Evolutionary conservation across 2,888 invertebrate species (phyloP).

Genomic region (Patella depressa): DNA sequence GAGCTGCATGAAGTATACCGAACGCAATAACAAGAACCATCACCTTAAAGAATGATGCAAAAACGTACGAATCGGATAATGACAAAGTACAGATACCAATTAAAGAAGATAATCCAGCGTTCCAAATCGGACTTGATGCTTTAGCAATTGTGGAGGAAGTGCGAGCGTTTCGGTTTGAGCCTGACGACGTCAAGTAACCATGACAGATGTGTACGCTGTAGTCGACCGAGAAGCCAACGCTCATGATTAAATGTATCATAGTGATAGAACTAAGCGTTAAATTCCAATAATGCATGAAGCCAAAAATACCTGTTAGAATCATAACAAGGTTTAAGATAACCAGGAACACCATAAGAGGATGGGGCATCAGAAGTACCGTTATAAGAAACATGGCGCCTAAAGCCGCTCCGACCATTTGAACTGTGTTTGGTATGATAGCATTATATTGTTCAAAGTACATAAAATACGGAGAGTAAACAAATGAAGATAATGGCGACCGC

Average conservation of each 20-base stretch:
- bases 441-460: conserved; percentile 60
- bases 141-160: conserved; percentile 36
- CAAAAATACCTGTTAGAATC: conserved; percentile 58
- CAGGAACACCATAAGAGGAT: conserved; percentile 50
- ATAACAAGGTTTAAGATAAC: conserved; percentile 51
- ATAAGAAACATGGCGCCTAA: conserved; percentile 54
- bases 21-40: conserved; percentile 47
- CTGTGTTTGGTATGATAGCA: conserved; percentile 53
- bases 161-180: conserved; percentile 29
- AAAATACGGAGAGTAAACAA: conserved; percentile 49
- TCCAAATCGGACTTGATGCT: conserved; percentile 44
- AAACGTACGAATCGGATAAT: conserved; percentile 43
- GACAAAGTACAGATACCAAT: conserved; percentile 45
- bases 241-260: conserved; percentile 59
- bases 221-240: conserved; percentile 60
- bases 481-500: conserved; percentile 39
- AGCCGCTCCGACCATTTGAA: conserved; percentile 57
- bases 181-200: conserved; percentile 42
- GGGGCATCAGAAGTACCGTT: conserved; percentile 57
- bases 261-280: conserved; percentile 58
- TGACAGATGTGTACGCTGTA: conserved; percentile 57
- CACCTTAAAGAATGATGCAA: conserved; percentile 46
- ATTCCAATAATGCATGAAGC: conserved; percentile 54
- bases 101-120: conserved; percentile 47
- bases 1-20: conserved; percentile 41